Conservation (phyloP, 2,888 invertebrate species). For the Andrena chrysosceles region DNA sequence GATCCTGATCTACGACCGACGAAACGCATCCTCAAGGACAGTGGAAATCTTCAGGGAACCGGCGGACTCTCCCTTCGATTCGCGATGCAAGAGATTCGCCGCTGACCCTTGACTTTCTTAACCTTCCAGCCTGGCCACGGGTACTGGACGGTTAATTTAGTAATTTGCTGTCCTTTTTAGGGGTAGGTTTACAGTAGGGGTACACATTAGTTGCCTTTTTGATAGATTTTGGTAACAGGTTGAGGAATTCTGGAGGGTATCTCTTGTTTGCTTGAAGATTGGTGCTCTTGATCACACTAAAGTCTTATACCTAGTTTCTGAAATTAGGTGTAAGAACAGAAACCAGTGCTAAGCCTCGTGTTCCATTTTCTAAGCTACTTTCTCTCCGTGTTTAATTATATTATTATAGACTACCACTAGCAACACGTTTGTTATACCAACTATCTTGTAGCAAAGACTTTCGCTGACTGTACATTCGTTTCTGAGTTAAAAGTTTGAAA, state of each 20-base stretch:
- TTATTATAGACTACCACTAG: not conserved
- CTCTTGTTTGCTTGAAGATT: no score
- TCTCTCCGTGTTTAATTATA: not conserved
- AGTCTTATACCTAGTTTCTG: no score
- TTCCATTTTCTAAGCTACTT: not conserved
- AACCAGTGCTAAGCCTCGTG: not conserved
- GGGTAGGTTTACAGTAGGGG: no score
- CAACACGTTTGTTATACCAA: not conserved
- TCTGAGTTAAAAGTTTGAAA: no score
- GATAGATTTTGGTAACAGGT: no score
- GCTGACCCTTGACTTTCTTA: constrained; percentile 20
- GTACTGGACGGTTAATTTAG: constrained; percentile 1
- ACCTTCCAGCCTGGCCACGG: not conserved
- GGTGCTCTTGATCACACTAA: no score
- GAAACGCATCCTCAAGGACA: constrained; percentile 62
- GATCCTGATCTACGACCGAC: constrained; percentile 67
- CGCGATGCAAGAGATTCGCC: constrained; percentile 17
- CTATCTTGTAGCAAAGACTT: no score
- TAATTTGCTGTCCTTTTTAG: not conserved
- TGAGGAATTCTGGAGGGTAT: no score
- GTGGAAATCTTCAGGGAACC: constrained; percentile 21
- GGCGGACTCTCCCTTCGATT: not conserved
- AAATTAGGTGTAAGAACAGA: not conserved
- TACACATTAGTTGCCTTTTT: no score
- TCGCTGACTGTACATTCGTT: no score